phyloP scores from a whole-genome alignment of 2,797 vertebrate species.

The Eupleurogrammus muticus region DNA sequence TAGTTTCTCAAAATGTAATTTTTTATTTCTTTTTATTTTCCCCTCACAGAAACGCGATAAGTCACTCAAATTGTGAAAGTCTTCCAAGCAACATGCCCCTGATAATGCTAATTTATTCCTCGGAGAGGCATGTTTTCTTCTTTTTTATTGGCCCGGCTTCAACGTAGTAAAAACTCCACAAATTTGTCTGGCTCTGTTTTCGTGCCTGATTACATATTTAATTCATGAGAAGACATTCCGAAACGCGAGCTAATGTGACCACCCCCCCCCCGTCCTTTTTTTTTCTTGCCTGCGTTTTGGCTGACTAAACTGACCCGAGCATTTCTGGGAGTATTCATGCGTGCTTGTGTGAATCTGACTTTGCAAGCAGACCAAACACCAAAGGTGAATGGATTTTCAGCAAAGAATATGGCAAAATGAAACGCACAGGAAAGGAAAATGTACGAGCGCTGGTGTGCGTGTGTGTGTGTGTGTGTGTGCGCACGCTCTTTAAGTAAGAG shows the following conservation, averaged over 20 bases:
- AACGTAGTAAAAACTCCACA: constrained; percentile 50
- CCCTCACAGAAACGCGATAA: constrained; percentile 32
- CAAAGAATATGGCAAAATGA: constrained; percentile 32
- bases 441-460: constrained; percentile 6
- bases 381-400: constrained; percentile 32
- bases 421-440: constrained; percentile 4
- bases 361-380: constrained; percentile 42
- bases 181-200: constrained; percentile 67
- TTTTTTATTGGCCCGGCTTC: constrained; percentile 53
- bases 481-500: constrained; percentile 38
- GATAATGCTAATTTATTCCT: constrained; percentile 63
- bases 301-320: constrained; percentile 43
- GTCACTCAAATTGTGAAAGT: constrained; percentile 33
- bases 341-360: constrained; percentile 47
- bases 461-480: constrained; percentile 9
- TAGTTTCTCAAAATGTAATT: constrained; percentile 3
- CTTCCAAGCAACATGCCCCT: constrained; percentile 33
- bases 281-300: constrained; percentile 17
- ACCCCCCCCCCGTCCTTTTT: background rate
- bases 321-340: constrained; percentile 61
- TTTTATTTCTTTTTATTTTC: constrained; percentile 42
- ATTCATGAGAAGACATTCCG: constrained; percentile 71
- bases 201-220: constrained; percentile 76
- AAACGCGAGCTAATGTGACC: constrained; percentile 57
- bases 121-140: constrained; percentile 50